These are phyloP conservation scores for Heliconius nattereri DNA, from an alignment of 1,140 invertebrate species.

Conservation along the genomic window DNA sequence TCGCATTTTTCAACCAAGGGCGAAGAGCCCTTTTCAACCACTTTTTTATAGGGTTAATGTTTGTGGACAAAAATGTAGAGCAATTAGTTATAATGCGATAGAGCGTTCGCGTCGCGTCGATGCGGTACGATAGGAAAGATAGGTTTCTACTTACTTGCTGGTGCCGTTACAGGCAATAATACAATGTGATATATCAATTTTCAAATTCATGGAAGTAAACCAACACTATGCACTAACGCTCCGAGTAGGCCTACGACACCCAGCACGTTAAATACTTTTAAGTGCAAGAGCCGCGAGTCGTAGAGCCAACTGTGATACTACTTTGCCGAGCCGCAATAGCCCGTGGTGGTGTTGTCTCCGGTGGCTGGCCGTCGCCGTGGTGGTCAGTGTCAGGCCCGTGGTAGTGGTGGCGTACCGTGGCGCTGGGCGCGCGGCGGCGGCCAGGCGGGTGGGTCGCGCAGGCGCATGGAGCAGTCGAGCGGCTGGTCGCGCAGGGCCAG, in stretches of 20 bases:
- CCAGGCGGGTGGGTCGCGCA: constrained; percentile 72
- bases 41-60: constrained; percentile 13
- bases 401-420: constrained; percentile 65
- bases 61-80: constrained; percentile 9
- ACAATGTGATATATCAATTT: constrained; percentile 30
- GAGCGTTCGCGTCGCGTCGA: neutral
- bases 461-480: constrained; percentile 77
- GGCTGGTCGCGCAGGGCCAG: constrained; percentile 77
- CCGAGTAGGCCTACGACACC: constrained; percentile 13
- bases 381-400: neutral
- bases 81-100: neutral
- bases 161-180: constrained; percentile 23
- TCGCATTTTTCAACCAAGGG: too few relatives aligned
- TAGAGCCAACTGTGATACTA: constrained; percentile 3
- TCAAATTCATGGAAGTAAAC: constrained; percentile 17
- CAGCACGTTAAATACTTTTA: neutral
- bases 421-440: constrained; percentile 61
- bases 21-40: neutral
- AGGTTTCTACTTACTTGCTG: constrained; percentile 43
- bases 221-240: constrained; percentile 35
- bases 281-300: neutral
- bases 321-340: constrained; percentile 9
- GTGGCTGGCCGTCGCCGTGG: constrained; percentile 26
- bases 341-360: constrained; percentile 26
- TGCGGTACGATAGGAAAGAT: neutral